These are phyloP conservation scores for Cheilosia vernalis DNA, from an alignment of 2,888 invertebrate genomes.

Conservation along the genomic window DNA sequence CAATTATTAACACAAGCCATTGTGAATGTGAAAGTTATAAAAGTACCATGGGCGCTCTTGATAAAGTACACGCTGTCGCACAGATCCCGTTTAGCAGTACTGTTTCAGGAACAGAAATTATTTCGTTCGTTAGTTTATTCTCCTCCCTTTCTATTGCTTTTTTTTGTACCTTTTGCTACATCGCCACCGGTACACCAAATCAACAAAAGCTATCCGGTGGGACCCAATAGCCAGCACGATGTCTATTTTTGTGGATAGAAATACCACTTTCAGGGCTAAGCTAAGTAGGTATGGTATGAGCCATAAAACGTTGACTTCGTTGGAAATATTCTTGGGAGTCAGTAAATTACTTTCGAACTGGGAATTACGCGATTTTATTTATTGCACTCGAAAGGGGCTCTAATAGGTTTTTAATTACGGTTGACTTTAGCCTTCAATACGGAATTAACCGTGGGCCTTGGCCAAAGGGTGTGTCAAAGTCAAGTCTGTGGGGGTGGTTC, in stretches of 20 bases:
- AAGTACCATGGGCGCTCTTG: constrained; percentile 13
- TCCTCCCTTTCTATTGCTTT: constrained; percentile 9
- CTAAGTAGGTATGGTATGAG: constrained; percentile 9
- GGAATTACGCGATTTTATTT: constrained; percentile 70
- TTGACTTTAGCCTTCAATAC: constrained; percentile 70
- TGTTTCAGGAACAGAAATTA: constrained; percentile 52
- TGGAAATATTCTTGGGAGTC: constrained; percentile 34
- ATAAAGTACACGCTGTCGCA: constrained; percentile 12
- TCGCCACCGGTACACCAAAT: constrained; percentile 4
- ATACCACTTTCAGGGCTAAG: constrained; percentile 25
- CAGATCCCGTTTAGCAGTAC: constrained; percentile 33
- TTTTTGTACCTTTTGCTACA: constrained; percentile 6
- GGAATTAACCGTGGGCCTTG: constrained; percentile 27
- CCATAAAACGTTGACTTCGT: constrained; percentile 27
- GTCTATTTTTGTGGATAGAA: constrained; percentile 35
- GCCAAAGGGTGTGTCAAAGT: constrained; percentile 1
- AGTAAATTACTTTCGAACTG: constrained; percentile 65
- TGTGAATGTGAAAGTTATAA: constrained; percentile 19
- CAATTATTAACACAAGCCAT: constrained; percentile 59
- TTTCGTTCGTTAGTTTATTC: constrained; percentile 46
- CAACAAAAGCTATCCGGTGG: constrained; percentile 1
- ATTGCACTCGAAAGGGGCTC: constrained; percentile 64
- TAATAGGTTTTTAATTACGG: constrained; percentile 74
- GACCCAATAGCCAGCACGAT: constrained; percentile 4
- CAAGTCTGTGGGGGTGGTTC: constrained; percentile 1